Evolutionary conservation across 2,113 vertebrate genomes (phyloP).

Genomic region (Microcebus lehilahytsara): DNA sequence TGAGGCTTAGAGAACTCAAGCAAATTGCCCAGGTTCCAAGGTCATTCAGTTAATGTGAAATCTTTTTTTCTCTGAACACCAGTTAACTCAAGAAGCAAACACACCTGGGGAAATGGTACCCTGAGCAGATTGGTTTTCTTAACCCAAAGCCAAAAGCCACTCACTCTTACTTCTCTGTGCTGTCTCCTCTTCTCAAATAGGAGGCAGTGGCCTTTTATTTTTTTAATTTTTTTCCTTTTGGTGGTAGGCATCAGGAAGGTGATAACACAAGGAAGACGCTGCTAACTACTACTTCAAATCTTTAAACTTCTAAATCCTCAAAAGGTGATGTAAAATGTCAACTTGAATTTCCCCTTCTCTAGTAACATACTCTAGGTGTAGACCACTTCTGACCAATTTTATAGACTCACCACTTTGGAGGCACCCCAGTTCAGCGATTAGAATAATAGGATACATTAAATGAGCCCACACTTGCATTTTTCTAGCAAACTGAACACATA

Average conservation of each 20-base stretch:
- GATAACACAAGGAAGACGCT: background rate
- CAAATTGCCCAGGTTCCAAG: background rate
- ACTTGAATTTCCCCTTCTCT: background rate
- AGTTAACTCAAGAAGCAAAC: background rate
- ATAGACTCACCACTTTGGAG: background rate
- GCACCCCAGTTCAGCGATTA: background rate
- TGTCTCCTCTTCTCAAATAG: background rate
- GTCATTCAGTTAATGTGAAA: background rate
- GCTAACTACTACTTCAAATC: background rate
- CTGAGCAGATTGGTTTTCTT: background rate
- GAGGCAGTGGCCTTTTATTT: too few relatives aligned
- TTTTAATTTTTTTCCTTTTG: background rate
- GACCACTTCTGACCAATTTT: background rate
- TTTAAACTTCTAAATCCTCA: background rate
- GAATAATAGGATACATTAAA: background rate
- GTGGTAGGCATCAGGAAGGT: background rate
- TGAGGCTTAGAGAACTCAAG: background rate
- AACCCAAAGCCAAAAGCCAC: background rate
- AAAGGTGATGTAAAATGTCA: background rate
- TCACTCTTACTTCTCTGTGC: background rate
- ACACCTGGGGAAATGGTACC: background rate
- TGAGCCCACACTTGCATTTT: background rate
- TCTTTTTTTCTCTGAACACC: background rate
- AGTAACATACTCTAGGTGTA: background rate
- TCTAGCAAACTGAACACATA: slow-evolving; percentile 25